phyloP scores from a whole-genome alignment of 2,113 vertebrate species.

The Lipophrys pholis region DNA sequence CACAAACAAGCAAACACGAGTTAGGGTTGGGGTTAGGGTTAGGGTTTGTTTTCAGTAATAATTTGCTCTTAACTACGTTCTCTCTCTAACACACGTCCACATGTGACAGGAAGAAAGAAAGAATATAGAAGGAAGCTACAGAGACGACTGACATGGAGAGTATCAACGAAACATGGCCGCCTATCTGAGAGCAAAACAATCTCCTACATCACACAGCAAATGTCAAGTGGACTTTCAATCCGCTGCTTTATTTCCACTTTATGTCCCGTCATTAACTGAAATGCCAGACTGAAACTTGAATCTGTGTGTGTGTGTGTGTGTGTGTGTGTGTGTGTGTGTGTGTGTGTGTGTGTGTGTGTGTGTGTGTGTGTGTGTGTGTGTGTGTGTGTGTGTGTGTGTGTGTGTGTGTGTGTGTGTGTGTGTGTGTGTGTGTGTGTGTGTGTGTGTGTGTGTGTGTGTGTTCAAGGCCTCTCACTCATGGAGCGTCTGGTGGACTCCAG shows the following conservation, averaged over 20 bases:
- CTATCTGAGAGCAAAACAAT: conserved; percentile 15
- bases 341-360: no score
- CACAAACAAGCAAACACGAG: no score
- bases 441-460: conserved; percentile 12
- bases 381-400: background rate
- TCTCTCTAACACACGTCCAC: no score
- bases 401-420: background rate
- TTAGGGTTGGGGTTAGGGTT: no score
- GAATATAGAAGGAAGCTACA: background rate
- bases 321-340: background rate
- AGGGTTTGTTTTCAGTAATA: no score
- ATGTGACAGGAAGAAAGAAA: no score
- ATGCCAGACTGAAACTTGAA: conserved; percentile 52
- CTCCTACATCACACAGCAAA: conserved; percentile 46
- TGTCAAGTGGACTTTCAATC: conserved; percentile 65
- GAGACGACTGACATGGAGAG: conserved; percentile 15
- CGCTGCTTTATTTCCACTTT: conserved; percentile 40
- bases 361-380: conserved; percentile 2
- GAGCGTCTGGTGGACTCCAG: no score
- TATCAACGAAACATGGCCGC: conserved; percentile 15
- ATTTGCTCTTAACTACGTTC: no score
- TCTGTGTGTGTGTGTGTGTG: conserved; percentile 2
- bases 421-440: background rate
- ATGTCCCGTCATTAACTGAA: conserved; percentile 65
- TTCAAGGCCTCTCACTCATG: no score